These are phyloP conservation scores for Microctonus aethiopoides DNA, from an alignment of 2,888 invertebrate genomes.

Conservation along the genomic window DNA sequence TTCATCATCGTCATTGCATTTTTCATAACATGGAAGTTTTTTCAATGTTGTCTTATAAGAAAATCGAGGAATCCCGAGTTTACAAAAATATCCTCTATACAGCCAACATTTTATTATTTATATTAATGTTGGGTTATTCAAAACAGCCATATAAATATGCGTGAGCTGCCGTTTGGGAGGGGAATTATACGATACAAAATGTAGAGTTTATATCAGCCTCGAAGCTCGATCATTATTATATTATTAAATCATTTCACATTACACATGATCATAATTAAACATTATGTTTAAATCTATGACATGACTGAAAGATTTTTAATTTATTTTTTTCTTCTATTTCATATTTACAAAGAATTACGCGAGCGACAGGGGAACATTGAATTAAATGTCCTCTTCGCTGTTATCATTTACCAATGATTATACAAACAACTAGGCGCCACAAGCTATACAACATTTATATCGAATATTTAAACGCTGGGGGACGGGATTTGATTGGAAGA, in stretches of 20 bases:
- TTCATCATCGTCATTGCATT: slow-evolving; percentile 5
- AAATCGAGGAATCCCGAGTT: slow-evolving; percentile 36
- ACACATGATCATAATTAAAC: neutral
- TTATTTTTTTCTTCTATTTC: neutral
- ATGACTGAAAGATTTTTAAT: neutral
- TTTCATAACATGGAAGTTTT: slow-evolving; percentile 28
- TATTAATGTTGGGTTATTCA: slow-evolving; percentile 7
- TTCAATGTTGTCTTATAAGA: slow-evolving; percentile 24
- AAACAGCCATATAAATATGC: slow-evolving; percentile 32
- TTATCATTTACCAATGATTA: neutral
- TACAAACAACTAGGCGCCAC: slow-evolving; percentile 23
- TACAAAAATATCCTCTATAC: slow-evolving; percentile 36
- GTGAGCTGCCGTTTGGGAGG: slow-evolving; percentile 25
- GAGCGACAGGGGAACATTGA: neutral
- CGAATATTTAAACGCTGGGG: slow-evolving; percentile 26
- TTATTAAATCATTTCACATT: slow-evolving; percentile 1
- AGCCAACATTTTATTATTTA: slow-evolving; percentile 27
- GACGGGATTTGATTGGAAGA: slow-evolving; percentile 34
- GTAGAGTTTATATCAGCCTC: slow-evolving; percentile 33
- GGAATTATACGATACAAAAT: slow-evolving; percentile 28
- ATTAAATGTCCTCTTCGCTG: neutral
- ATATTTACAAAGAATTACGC: slow-evolving; percentile 8
- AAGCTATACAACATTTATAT: slow-evolving; percentile 30
- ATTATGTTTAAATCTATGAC: neutral
- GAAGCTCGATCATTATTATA: slow-evolving; percentile 29